Base-by-base conservation (phyloP, 2,888 invertebrate genomes). In the Ganaspis brasiliensis region DNA sequence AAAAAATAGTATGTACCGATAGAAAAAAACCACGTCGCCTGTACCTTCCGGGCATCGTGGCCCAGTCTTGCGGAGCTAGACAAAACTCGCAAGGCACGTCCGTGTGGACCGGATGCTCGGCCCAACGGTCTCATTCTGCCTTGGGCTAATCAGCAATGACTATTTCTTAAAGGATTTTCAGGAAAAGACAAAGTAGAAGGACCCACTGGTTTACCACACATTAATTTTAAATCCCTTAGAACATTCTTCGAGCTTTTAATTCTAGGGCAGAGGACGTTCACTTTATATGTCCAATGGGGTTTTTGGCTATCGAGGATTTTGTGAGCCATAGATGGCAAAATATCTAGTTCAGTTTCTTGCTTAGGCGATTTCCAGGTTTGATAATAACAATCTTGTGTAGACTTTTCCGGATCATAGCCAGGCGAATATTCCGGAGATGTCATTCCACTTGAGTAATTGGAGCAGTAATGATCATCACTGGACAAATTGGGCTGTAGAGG, bases 221-320 rank as follows among this genome's bases (percentile, higher is more conserved):
- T 59, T 73, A 74, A 57, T 16, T 73, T 45, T 14, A 87, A 61
- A 55, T 82, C 75, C 31, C 79, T 84, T 16, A 89, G 87, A 14
- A 94, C 91, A 71, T 93, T 93, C 89, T 94, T 94, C 16, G 93
- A 92, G 84, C 94, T 94, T 78, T 93, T 91, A 57, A 94, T 93
- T 74, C 94, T 92, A 0, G 95, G 95, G 89, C 95, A 95, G 71
- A 94, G 92, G 0, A 94, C 94, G 26, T 93, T 92, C 84, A 93
- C 92, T 10, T 93, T 92, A 92, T 81, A 93, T 89, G 78, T 88
- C 89, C 84, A 92, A 85, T 72, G 89, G 79, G 83, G 85, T 74
- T 81, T 84, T 1, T 88, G 90, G 57, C 86, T 87, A 1, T 91
- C 89, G 78, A 93, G 92, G 0, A 92, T 88, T 81, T 93, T 93